A percentile compares a stretch with the other conserved stretches of the same genome.
phyloP scores from a whole-genome alignment of 2,113 vertebrate species.

The Xerus inauris region DNA sequence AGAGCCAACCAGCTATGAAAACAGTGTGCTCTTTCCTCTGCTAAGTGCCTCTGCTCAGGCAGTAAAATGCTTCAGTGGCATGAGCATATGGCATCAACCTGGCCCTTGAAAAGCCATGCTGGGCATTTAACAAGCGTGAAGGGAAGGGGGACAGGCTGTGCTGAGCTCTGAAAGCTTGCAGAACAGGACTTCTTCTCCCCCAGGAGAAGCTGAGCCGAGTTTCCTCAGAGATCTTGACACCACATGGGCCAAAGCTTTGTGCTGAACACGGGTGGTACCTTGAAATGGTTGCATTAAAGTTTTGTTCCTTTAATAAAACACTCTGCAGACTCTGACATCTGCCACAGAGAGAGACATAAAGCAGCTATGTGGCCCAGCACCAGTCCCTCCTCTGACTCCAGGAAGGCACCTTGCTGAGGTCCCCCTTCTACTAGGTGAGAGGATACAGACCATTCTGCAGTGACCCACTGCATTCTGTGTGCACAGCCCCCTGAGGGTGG shows the following conservation, averaged over 20 bases:
- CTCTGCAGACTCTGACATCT: constrained; percentile 26
- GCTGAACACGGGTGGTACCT: neutral
- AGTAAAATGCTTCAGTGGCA: constrained; percentile 54
- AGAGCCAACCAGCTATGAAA: constrained; percentile 62
- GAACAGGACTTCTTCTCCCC: neutral
- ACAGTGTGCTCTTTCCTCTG: constrained; percentile 23
- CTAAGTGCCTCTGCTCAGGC: constrained; percentile 64
- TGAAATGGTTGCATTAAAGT: neutral
- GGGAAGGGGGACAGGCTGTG: neutral
- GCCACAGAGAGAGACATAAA: neutral
- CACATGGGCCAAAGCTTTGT: neutral
- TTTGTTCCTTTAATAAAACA: constrained; percentile 46
- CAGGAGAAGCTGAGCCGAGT: neutral
- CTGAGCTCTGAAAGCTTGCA: neutral
- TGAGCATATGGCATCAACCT: constrained; percentile 64
- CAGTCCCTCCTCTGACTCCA: neutral
- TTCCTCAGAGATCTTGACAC: neutral
- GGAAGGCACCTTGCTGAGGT: neutral
- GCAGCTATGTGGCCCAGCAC: neutral
- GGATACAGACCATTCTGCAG: neutral
- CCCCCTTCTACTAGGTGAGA: neutral
- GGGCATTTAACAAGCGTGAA: constrained; percentile 52
- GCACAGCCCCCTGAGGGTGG: neutral
- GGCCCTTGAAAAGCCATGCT: constrained; percentile 57
- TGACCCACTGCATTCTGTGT: neutral